Evolutionary conservation across 1,140 invertebrate species (phyloP).

Genomic region (Formica exsecta): DNA sequence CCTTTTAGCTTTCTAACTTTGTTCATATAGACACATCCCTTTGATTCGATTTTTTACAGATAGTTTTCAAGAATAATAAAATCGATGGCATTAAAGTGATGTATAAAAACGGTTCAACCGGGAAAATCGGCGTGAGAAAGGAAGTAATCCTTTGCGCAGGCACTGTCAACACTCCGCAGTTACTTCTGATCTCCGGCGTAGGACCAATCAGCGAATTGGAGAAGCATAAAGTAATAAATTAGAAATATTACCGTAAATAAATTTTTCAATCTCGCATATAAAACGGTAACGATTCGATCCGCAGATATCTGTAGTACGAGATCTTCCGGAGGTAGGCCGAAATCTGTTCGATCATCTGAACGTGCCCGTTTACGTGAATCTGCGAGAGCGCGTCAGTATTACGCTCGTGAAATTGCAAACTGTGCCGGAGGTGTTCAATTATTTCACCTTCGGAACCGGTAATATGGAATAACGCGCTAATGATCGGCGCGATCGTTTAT

Average conservation of each 20-base stretch:
- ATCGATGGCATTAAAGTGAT: slow-evolving; percentile 87
- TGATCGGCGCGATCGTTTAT: background rate
- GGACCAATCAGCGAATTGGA: slow-evolving; percentile 87
- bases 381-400: slow-evolving; percentile 88
- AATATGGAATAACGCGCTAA: slow-evolving; percentile 57
- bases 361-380: slow-evolving; percentile 89
- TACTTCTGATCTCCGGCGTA: slow-evolving; percentile 91
- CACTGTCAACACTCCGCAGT: slow-evolving; percentile 90
- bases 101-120: slow-evolving; percentile 80
- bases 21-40: background rate
- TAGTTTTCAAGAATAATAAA: slow-evolving; percentile 78
- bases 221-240: slow-evolving; percentile 79
- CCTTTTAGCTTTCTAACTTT: background rate
- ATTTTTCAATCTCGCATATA: background rate
- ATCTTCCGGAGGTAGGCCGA: slow-evolving; percentile 88
- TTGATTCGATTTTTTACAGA: slow-evolving; percentile 64
- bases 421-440: slow-evolving; percentile 87
- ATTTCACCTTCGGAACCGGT: slow-evolving; percentile 89
- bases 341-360: slow-evolving; percentile 92
- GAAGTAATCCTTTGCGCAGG: slow-evolving; percentile 92
- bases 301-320: slow-evolving; percentile 86
- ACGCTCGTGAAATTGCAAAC: slow-evolving; percentile 89
- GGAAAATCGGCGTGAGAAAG: slow-evolving; percentile 87
- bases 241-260: background rate
- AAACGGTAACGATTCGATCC: slow-evolving; percentile 51